phyloP scores from a whole-genome alignment of 1,140 invertebrate species.

The Globodera ellingtonae region DNA sequence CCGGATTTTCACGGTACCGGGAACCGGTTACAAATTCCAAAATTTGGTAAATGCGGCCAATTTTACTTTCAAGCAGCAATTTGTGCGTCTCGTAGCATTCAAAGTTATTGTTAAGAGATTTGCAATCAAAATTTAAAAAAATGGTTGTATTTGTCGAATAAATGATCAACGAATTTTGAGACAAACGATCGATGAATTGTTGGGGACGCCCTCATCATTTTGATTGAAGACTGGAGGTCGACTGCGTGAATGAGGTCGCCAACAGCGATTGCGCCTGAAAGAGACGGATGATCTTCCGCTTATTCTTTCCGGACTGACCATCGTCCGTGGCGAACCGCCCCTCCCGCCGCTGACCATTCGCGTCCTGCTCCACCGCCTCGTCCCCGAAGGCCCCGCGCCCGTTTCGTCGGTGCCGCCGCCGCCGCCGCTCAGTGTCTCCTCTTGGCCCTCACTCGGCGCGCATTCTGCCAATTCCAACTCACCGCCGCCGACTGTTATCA shows the following conservation, averaged over 20 bases:
- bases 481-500: conserved; percentile 29
- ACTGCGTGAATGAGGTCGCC: conserved; percentile 52
- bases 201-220: conserved; percentile 31
- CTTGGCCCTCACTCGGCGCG: neutral
- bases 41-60: too few species aligned
- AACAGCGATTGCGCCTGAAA: conserved; percentile 47
- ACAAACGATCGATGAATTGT: neutral
- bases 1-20: too few species aligned
- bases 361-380: conserved; percentile 3
- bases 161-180: too few species aligned
- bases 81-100: too few species aligned
- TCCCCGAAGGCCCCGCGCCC: neutral
- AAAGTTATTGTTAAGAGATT: too few species aligned
- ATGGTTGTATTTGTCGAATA: too few species aligned
- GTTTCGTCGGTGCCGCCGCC: conserved; percentile 6
- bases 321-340: conserved; percentile 27
- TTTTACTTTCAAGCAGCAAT: too few species aligned
- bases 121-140: too few species aligned
- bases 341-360: conserved; percentile 10
- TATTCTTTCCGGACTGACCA: conserved; percentile 1
- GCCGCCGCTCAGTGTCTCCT: neutral
- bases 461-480: neutral
- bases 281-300: neutral
- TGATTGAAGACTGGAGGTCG: conserved; percentile 55
- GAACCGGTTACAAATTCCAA: too few species aligned